Evolutionary conservation across 2,797 vertebrate species (phyloP).

Genomic region (Pipistrellus pygmaeus): DNA sequence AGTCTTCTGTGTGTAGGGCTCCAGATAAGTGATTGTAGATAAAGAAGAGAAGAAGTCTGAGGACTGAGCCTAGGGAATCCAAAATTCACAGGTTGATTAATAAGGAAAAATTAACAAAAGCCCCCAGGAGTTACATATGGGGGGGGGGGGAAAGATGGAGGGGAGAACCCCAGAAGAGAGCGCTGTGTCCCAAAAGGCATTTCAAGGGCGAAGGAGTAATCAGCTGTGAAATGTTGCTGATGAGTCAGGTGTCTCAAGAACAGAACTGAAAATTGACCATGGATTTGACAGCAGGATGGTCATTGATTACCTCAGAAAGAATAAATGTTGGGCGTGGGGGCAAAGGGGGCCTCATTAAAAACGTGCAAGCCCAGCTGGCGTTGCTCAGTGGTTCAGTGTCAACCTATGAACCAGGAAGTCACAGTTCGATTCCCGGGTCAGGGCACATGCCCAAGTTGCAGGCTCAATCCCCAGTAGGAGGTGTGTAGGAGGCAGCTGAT

Average conservation of each 20-base stretch:
- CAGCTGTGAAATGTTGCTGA: background rate
- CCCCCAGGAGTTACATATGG: background rate
- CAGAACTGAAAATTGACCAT: background rate
- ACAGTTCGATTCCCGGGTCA: too few species aligned
- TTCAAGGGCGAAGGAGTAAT: background rate
- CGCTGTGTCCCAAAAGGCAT: background rate
- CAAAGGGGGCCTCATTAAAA: background rate
- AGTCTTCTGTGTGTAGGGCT: background rate
- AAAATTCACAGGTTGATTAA: background rate
- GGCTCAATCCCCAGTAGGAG: too few species aligned
- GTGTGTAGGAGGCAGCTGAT: too few species aligned
- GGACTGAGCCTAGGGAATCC: background rate
- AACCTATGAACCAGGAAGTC: too few species aligned
- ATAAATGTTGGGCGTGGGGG: background rate
- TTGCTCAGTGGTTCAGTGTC: too few species aligned
- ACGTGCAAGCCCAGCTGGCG: background rate
- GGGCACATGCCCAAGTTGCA: too few species aligned
- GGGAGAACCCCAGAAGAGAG: background rate
- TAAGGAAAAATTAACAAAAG: slow-evolving; percentile 21
- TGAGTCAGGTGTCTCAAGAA: background rate
- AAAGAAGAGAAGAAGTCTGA: background rate
- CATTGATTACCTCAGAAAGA: background rate
- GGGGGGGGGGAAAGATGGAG: too few species aligned
- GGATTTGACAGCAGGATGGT: background rate
- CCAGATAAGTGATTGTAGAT: background rate